Evolutionary conservation across 2,797 vertebrate species (phyloP), one percentile per base, ranked within the genome.

Genomic region (Phalloptychus januarius): DNA sequence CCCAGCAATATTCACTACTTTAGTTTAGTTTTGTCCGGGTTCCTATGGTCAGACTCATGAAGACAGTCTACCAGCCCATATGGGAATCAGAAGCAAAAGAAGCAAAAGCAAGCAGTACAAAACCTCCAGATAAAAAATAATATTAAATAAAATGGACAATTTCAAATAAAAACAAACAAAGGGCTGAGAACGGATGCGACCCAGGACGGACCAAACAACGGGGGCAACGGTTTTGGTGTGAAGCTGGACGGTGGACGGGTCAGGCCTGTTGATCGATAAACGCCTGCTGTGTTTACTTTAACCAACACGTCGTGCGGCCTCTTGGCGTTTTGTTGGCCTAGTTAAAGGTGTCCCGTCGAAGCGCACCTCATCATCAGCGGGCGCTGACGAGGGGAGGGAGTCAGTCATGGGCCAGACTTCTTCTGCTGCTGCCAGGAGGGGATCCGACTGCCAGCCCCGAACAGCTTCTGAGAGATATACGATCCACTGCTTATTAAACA

Each of bases 401-500:
- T 87, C 81, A 72, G 81, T 84, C 86, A 81, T 79, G 36, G 54
- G 85, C 78, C 84, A 87, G 71, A 80, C 73, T 78, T 86, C 74
- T 79, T 76, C 76, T 65, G 83, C 72, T 79, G 75, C 76, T 67
- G 54, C 72, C 81, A 79, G 74, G 83, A 76, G 76, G 6, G 6
- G 75, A 76, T 84, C 46, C 58, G 72, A 76, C 77, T 72, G 82
- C 76, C 88, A 87, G 71, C 50, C 82, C 79, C 42, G 81, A 87
- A 79, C 87, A 74, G 79, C 80, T 79, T 73, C 84, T 84, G 67
- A 8, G 72, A 40, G 89, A 93, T 80, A 91, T 78, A 74, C 72
- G 91, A 94, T 89, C 93, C 88, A 81, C 79, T 81, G 78, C 91
- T 91, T 93, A 93, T 94, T 93, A 93, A 93, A 93, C 85, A 86